These are phyloP conservation scores for Spheniscus mendiculus DNA, from an alignment of 2,113 vertebrate genomes.

Conservation along the genomic window DNA sequence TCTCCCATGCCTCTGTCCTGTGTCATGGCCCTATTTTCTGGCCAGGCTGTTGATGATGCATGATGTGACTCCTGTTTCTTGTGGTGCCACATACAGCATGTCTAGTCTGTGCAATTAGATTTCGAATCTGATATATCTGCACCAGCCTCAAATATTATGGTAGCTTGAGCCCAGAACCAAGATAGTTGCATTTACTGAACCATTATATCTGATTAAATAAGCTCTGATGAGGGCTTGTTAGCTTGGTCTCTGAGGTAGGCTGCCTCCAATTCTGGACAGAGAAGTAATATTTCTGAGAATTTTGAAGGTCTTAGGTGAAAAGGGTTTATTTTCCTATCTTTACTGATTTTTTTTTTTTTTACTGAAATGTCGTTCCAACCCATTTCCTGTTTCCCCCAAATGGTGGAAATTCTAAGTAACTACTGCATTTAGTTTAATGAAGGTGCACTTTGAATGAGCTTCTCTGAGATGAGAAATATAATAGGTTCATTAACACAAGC, in stretches of 20 bases:
- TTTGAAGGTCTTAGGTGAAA: not conserved
- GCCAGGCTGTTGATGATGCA: not conserved
- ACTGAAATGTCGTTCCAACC: not conserved
- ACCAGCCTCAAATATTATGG: not conserved
- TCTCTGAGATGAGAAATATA: not conserved
- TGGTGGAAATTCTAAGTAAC: not conserved
- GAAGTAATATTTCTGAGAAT: not conserved
- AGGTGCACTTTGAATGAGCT: not conserved
- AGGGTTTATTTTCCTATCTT: not conserved
- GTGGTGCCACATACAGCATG: not conserved
- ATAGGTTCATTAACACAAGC: not conserved
- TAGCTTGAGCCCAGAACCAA: not conserved
- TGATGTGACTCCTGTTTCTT: not conserved
- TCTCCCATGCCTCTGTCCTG: not conserved
- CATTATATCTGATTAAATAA: not conserved
- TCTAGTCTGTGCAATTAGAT: not conserved
- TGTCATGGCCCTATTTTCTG: fast-evolving
- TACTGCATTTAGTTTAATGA: not conserved
- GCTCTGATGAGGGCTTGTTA: not conserved
- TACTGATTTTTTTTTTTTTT: not conserved
- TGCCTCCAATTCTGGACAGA: not conserved
- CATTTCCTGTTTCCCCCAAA: not conserved
- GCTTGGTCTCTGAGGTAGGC: not conserved
- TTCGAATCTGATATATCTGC: not conserved
- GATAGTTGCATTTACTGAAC: not conserved